These are phyloP conservation scores for Sthenelais limicola DNA, from an alignment of 2,888 invertebrate genomes.

Conservation along the genomic window DNA sequence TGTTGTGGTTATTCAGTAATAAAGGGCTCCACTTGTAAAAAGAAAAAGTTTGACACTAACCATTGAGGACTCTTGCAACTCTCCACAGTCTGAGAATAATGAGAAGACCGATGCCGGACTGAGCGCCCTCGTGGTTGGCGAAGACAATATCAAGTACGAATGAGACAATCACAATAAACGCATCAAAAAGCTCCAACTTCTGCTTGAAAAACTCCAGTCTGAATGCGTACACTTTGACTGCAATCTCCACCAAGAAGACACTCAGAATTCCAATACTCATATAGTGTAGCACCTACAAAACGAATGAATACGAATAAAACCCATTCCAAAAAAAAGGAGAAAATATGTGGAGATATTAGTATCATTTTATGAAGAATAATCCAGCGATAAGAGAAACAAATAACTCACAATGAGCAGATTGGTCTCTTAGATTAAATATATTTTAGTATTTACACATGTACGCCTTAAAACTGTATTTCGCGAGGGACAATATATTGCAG, in stretches of 20 bases:
- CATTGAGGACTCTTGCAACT: constrained; percentile 72
- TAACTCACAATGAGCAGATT: too few relatives aligned
- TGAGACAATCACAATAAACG: constrained; percentile 70
- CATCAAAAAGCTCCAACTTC: constrained; percentile 73
- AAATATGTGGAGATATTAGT: too few relatives aligned
- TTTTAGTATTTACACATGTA: too few relatives aligned
- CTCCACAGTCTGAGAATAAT: constrained; percentile 73
- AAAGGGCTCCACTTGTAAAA: too few relatives aligned
- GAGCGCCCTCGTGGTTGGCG: constrained; percentile 63
- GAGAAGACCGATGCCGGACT: constrained; percentile 69
- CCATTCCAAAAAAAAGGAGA: too few relatives aligned
- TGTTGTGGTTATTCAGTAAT: too few relatives aligned
- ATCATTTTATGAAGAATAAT: too few relatives aligned
- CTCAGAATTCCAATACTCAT: constrained; percentile 64
- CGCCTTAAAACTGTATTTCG: too few relatives aligned
- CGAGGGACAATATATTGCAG: too few relatives aligned
- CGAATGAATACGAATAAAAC: constrained; percentile 48
- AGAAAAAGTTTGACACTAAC: too few relatives aligned
- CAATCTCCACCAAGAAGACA: constrained; percentile 62
- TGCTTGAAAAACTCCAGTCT: constrained; percentile 70
- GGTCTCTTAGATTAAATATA: too few relatives aligned
- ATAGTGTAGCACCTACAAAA: constrained; percentile 69
- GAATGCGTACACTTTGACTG: constrained; percentile 68
- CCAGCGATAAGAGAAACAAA: too few relatives aligned
- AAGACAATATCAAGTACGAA: constrained; percentile 71